phyloP scores from a whole-genome alignment of 92 coral and sea anemone genomes.

The Siderastrea siderea region DNA sequence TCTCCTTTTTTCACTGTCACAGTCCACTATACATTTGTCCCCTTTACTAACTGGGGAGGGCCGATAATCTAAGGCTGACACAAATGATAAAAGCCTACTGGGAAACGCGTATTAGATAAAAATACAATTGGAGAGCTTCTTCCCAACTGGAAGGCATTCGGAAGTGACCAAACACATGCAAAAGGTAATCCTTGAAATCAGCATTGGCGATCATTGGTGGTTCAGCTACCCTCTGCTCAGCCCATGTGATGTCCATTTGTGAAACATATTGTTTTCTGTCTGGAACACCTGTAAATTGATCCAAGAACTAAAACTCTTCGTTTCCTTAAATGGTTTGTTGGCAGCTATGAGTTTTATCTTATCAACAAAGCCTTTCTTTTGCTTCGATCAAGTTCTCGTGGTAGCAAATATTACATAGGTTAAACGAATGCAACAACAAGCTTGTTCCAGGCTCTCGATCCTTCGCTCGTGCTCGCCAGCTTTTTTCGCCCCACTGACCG shows the following conservation, averaged over 20 bases:
- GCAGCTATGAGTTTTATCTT: not conserved
- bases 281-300: conserved; percentile 45
- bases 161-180: conserved; percentile 60
- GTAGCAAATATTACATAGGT: not conserved
- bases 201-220: conserved; percentile 53
- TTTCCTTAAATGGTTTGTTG: not conserved
- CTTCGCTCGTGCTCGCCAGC: no score
- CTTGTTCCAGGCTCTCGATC: no score
- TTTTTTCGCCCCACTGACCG: no score
- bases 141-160: conserved; percentile 56
- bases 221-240: conserved; percentile 53
- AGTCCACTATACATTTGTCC: not conserved
- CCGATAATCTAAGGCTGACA: not conserved
- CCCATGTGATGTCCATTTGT: conserved; percentile 56
- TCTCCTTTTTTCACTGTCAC: not conserved
- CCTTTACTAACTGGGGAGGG: not conserved
- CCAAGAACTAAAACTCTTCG: conserved; percentile 4
- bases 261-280: conserved; percentile 56
- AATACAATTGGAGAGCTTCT: conserved; percentile 50
- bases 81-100: conserved; percentile 20
- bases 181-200: conserved; percentile 57
- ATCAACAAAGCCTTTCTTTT: not conserved
- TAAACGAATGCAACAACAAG: not conserved
- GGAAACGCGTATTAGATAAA: conserved; percentile 34
- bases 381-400: no score